Evolutionary conservation across 2,797 vertebrate genomes (phyloP).

Genomic region (Chelon auratus): DNA sequence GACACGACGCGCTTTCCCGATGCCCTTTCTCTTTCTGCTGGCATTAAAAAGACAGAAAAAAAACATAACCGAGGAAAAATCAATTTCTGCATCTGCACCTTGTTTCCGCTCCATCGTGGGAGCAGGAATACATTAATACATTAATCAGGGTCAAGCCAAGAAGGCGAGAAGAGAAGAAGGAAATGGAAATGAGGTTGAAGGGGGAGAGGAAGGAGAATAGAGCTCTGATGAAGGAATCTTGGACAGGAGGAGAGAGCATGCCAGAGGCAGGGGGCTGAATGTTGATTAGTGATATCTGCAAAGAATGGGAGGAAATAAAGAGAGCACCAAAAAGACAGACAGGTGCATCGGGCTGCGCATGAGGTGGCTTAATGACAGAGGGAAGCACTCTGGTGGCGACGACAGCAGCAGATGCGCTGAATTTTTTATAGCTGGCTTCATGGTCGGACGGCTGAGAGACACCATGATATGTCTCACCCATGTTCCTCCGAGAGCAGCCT

Average conservation of each 20-base stretch:
- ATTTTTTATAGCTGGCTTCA: constrained; percentile 75
- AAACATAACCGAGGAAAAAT: constrained; percentile 55
- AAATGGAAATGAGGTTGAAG: constrained; percentile 43
- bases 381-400: constrained; percentile 64
- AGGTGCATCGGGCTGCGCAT: constrained; percentile 46
- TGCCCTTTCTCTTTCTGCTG: constrained; percentile 52
- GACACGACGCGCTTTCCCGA: constrained; percentile 34
- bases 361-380: constrained; percentile 61
- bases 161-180: constrained; percentile 14
- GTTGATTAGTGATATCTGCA: constrained; percentile 73
- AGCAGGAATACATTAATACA: constrained; percentile 60
- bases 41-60: constrained; percentile 27
- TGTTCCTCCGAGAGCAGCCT: constrained; percentile 73
- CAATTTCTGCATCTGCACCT: constrained; percentile 63
- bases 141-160: constrained; percentile 66
- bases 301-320: constrained; percentile 15
- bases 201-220: constrained; percentile 14
- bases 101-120: constrained; percentile 49
- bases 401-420: constrained; percentile 64
- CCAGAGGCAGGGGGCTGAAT: constrained; percentile 58
- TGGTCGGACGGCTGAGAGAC: constrained; percentile 65
- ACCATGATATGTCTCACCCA: constrained; percentile 69
- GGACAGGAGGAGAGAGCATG: constrained; percentile 14
- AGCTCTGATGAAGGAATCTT: constrained; percentile 31
- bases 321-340: constrained; percentile 34